Evolutionary conservation across 1,140 invertebrate species (phyloP).

Genomic region (Meloidogyne chitwoodi): DNA sequence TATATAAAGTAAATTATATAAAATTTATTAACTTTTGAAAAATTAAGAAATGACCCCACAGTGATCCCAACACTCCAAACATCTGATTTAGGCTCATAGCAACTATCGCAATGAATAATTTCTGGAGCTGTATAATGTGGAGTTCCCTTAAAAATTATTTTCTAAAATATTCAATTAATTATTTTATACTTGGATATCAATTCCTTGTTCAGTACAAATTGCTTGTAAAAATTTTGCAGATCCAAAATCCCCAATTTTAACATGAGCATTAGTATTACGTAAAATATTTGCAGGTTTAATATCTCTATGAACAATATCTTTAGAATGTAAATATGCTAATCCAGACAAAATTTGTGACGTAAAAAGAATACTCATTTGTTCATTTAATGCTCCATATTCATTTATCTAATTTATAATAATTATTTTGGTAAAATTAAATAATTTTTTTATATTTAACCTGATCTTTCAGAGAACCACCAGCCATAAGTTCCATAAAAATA

Average conservation of each 20-base stretch:
- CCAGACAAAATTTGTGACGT: slow-evolving; percentile 34
- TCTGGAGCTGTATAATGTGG: slow-evolving; percentile 41
- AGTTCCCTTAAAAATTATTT: slow-evolving; percentile 18
- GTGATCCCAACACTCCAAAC: slow-evolving; percentile 42
- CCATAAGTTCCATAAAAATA: slow-evolving; percentile 47
- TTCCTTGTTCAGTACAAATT: slow-evolving; percentile 43
- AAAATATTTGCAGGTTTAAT: slow-evolving; percentile 47
- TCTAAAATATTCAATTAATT: not conserved
- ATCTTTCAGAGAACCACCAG: slow-evolving; percentile 40
- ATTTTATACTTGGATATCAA: slow-evolving; percentile 28
- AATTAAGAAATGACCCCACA: not conserved
- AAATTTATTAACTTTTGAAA: not conserved
- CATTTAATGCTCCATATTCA: slow-evolving; percentile 42
- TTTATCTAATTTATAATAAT: slow-evolving; percentile 30
- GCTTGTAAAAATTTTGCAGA: slow-evolving; percentile 44
- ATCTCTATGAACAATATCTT: slow-evolving; percentile 40
- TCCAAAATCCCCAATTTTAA: slow-evolving; percentile 43
- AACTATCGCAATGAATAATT: slow-evolving; percentile 28
- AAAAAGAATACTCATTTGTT: slow-evolving; percentile 32
- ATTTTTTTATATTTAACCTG: slow-evolving; percentile 23
- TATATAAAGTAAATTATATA: slow-evolving; percentile 2
- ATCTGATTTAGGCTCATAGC: slow-evolving; percentile 38
- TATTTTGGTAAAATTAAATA: too few relatives aligned
- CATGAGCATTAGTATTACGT: slow-evolving; percentile 35
- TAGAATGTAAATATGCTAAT: slow-evolving; percentile 33